These are phyloP conservation scores for Lordiphosa mommai DNA, from an alignment of 1,140 invertebrate genomes.

Conservation along the genomic window DNA sequence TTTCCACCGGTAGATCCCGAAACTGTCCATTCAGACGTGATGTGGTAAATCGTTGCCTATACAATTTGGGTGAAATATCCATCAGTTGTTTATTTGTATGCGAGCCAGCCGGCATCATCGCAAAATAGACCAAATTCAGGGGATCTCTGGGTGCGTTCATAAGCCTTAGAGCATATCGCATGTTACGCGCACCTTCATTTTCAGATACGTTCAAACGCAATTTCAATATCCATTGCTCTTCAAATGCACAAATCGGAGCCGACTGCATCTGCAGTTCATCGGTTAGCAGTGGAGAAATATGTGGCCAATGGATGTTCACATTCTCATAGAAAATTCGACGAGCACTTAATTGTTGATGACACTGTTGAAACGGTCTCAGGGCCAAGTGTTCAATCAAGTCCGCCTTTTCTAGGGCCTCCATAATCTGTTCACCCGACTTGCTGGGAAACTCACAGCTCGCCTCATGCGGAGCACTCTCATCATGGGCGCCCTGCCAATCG, in stretches of 20 bases:
- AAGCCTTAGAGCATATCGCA: background rate
- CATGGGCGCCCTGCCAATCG: no score
- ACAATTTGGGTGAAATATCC: no score
- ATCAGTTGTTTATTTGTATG: no score
- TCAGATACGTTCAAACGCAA: background rate
- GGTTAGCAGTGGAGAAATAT: background rate
- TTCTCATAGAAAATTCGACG: background rate
- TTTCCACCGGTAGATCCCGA: background rate
- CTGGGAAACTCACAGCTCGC: background rate
- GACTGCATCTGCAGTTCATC: background rate
- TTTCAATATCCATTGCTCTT: constrained; percentile 9
- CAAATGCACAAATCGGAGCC: background rate
- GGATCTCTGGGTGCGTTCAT: background rate
- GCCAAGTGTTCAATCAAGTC: background rate
- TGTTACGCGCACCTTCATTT: no score
- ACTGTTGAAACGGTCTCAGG: background rate
- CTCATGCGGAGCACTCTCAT: constrained; percentile 1
- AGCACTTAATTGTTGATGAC: constrained; percentile 2
- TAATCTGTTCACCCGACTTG: background rate
- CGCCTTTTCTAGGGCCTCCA: background rate
- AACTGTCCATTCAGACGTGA: background rate
- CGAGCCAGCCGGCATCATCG: no score
- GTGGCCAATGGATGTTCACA: constrained; percentile 15
- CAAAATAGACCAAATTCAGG: no score
- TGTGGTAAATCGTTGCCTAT: no score